A percentile compares a stretch with the other conserved stretches of the same genome.
Conservation (phyloP, 2,888 invertebrate genomes). For the Idaea straminata region DNA sequence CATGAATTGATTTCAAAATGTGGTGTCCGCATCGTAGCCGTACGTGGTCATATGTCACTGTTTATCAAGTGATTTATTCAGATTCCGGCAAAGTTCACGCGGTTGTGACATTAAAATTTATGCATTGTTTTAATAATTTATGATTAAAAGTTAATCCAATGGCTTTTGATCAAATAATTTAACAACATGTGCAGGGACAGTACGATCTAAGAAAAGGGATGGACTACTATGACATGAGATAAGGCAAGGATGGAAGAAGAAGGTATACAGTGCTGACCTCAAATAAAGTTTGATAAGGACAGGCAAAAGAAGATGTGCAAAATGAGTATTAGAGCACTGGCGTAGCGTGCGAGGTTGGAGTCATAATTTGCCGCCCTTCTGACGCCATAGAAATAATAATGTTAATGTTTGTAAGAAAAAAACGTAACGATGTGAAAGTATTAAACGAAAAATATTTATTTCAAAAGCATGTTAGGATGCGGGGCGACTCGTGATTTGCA, state of each 20-base stretch:
- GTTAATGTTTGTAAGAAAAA: too few relatives aligned
- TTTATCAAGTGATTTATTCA: background rate
- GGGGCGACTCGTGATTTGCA: too few relatives aligned
- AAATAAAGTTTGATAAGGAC: too few relatives aligned
- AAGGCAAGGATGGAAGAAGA: background rate
- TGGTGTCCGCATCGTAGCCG: background rate
- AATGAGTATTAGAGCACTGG: too few relatives aligned
- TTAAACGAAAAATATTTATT: too few relatives aligned
- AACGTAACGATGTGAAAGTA: too few relatives aligned
- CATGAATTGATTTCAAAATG: constrained; percentile 3
- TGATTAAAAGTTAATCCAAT: background rate
- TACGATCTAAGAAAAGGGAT: background rate
- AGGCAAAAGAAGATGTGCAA: too few relatives aligned
- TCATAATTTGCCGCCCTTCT: too few relatives aligned
- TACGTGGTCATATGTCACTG: background rate
- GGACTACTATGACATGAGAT: background rate
- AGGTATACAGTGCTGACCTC: too few relatives aligned
- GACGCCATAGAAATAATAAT: too few relatives aligned
- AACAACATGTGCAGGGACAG: background rate
- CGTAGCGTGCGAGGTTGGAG: too few relatives aligned
- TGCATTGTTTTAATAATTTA: background rate
- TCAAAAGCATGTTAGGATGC: too few relatives aligned
- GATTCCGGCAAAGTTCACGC: background rate
- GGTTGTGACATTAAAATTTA: background rate
- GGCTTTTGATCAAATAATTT: background rate